Evolutionary conservation across 1,140 invertebrate genomes (phyloP), one percentile per base, ranked within the genome.

Genomic region (Temnothorax longispinosus): DNA sequence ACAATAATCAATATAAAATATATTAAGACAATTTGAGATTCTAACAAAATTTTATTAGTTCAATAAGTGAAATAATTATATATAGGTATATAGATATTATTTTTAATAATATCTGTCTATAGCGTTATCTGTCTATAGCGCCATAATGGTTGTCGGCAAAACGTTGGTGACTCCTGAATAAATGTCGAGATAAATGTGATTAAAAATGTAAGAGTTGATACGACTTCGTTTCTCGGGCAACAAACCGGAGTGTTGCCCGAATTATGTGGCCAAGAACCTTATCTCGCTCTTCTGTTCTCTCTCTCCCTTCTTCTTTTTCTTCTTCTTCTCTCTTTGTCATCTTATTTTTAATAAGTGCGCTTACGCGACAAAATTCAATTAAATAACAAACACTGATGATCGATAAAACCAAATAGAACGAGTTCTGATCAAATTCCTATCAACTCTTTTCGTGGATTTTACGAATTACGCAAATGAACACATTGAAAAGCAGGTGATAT

Each of bases 221-320:
- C 11, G 76, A 58, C 75, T 77, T 78, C 58, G 27, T 77, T 77
- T 11, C 21, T 56, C 78, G 35, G 21, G 7, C 67, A 71, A 82
- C 50, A 82, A 72, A 72, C 21, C n/a, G 6, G 15, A 72, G 35
- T 82, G 32, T 72, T 58, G 21, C 27, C 27, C 71, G n/a, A 44
- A 76, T 76, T 76, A 76, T 6, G 7, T 13, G 44, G 44, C 32
- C 60, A 64, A 78, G 58, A 78, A 18, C 10, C 58, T 44, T 60
- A 6, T 11, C 4, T 11, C 13, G 8, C 13, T 41, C 41, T 18
- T 11, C 21, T 18, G 7, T n/a, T 54, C 15, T 54, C 52, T 54
- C 2, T 50, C 38, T 41, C 38, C 44, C 64, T 41, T n/a, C 54
- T 8, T 72, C 47, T 72, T 32, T 54, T 6, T 41, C 47, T 72